Base-by-base conservation (phyloP, 35 echinoderm and acorn worm species). In the Eucidaris tribuloides region DNA sequence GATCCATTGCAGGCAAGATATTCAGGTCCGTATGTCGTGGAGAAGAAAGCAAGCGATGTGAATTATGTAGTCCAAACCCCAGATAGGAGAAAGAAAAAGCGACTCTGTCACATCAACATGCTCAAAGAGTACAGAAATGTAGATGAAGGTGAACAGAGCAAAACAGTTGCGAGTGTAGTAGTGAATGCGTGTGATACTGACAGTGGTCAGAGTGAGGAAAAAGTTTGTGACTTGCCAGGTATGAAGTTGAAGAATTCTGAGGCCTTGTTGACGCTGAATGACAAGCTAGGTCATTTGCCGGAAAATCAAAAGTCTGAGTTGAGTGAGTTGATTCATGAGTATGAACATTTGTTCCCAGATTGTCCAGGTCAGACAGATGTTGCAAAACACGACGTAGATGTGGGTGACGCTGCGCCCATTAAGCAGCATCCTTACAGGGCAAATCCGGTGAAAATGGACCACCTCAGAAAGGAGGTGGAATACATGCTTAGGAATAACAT, bases 401-500 rank as follows among this genome's bases (percentile, higher is more conserved):
- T 77, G 38, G 66, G 66, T 7, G 42, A 78, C 45, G 50, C 74
- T 43, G 29, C 18, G 19, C 85, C 76, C 5, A 63, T 80, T 27
- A 87, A 87, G 58, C 74, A 87, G 41, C 72, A 80, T 80, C 85
- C 66, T 22, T 80, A 87, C 56, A 44, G 62, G 41, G 19, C 68
- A 14, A 68, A 58, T 66, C 36, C 56, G 24, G 31, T 19, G 6
- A 62, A 87, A 30, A 33, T 76, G 22, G 45, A 45, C 32, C 17
- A 49, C 1, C 2, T 85, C 4, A 5, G 37, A 44, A 28, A 88
- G 42, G 85, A 87, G 38, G 39, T 87, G 29, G 3, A 89, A 7
- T 89, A 89, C 41, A 81, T 89, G 62, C 40, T 89, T 11, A 45
- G 82, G 45, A 70, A 89, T 59, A 54, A 82, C 29, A 71, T 89